Evolutionary conservation across 2,888 invertebrate species (phyloP).

Genomic region (Oscheius sp.): DNA sequence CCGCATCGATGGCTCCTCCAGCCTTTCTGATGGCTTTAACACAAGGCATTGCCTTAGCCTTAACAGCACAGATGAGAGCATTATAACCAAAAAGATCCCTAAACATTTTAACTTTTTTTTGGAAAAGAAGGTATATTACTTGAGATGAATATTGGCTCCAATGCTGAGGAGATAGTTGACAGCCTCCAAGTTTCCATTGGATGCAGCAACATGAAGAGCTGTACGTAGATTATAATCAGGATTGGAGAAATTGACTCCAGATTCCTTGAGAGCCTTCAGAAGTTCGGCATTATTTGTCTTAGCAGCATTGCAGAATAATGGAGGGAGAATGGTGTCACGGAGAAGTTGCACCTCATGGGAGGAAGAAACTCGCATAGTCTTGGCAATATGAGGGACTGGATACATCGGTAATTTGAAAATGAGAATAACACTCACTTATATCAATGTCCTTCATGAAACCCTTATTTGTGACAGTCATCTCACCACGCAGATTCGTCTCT

Average conservation of each 20-base stretch:
- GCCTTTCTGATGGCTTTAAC: slow-evolving; percentile 59
- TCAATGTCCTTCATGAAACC: slow-evolving; percentile 62
- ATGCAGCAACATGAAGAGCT: slow-evolving; percentile 83
- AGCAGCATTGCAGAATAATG: slow-evolving; percentile 79
- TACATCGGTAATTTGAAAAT: neutral
- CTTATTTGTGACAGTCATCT: slow-evolving; percentile 76
- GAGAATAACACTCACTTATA: slow-evolving; percentile 60
- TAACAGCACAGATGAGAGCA: slow-evolving; percentile 78
- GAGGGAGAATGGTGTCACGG: slow-evolving; percentile 77
- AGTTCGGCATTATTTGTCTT: slow-evolving; percentile 68
- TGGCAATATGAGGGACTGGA: slow-evolving; percentile 66
- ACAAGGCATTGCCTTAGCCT: slow-evolving; percentile 59
- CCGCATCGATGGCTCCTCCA: slow-evolving; percentile 60
- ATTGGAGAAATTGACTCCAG: slow-evolving; percentile 81
- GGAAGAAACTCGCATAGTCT: slow-evolving; percentile 62
- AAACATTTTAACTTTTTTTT: no score
- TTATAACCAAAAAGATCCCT: slow-evolving; percentile 70
- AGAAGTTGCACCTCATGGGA: slow-evolving; percentile 61
- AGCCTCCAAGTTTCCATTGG: slow-evolving; percentile 78
- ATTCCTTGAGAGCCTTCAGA: slow-evolving; percentile 62
- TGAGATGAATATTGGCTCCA: slow-evolving; percentile 83
- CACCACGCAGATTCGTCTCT: slow-evolving; percentile 81
- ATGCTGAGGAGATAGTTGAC: slow-evolving; percentile 81
- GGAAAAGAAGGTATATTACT: no score
- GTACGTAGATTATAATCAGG: slow-evolving; percentile 82